phyloP scores from a whole-genome alignment of 1,140 invertebrate genomes.

The Hermetia illucens region DNA sequence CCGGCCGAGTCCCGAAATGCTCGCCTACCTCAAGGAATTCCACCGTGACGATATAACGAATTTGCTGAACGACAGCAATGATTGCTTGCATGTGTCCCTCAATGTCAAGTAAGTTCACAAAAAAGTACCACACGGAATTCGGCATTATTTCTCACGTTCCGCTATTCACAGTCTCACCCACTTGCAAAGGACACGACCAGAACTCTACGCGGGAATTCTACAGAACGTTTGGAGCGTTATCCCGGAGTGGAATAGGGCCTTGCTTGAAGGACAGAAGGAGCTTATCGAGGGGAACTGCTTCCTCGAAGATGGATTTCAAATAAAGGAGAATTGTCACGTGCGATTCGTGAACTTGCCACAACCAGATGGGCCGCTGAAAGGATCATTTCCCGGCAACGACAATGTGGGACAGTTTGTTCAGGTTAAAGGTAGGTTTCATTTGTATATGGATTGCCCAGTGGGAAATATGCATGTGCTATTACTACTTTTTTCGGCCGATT shows the following conservation, averaged over 20 bases:
- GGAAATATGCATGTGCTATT: slow-evolving; percentile 29
- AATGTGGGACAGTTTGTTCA: slow-evolving; percentile 52
- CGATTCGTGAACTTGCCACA: slow-evolving; percentile 41
- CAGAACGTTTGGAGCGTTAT: slow-evolving; percentile 37
- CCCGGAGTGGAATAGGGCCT: slow-evolving; percentile 44
- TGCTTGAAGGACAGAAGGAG: slow-evolving; percentile 41
- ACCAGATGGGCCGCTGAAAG: slow-evolving; percentile 41
- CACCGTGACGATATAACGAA: slow-evolving; percentile 24
- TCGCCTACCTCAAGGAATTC: background rate
- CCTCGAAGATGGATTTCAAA: slow-evolving; percentile 15
- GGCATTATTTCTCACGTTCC: slow-evolving; percentile 3
- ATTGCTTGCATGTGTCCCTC: slow-evolving; percentile 29
- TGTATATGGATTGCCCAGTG: slow-evolving; percentile 18
- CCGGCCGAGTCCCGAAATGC: too few species aligned
- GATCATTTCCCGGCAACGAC: slow-evolving; percentile 45
- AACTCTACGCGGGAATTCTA: slow-evolving; percentile 41
- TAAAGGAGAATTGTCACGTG: slow-evolving; percentile 54
- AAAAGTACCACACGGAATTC: too few species aligned
- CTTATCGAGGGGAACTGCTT: slow-evolving; percentile 34
- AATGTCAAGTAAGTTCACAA: slow-evolving; percentile 38
- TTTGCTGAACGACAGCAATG: slow-evolving; percentile 29
- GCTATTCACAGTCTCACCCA: slow-evolving; percentile 42
- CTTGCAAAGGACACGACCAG: slow-evolving; percentile 41
- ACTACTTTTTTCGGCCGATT: too few species aligned
- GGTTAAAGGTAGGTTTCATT: slow-evolving; percentile 37